A percentile compares a stretch with the other conserved stretches of the same genome.
Evolutionary conservation across 2,888 invertebrate genomes (phyloP).

Genomic region (Acrobasis consociella): DNA sequence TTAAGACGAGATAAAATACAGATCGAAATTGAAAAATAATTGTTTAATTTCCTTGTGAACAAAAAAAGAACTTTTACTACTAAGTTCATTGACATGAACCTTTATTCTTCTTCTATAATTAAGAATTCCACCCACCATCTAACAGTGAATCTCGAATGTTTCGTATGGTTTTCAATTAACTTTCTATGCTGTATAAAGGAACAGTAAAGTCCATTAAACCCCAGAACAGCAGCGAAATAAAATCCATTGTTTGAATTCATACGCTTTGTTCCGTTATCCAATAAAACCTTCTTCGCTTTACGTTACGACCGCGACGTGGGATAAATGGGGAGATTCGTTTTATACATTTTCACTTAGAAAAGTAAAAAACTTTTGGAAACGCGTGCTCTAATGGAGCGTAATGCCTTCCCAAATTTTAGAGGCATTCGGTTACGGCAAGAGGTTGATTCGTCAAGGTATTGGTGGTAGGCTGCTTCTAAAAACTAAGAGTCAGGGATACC

Average conservation of each 20-base stretch:
- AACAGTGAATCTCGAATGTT: slow-evolving; percentile 14
- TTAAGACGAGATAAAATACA: no score
- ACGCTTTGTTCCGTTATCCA: slow-evolving; percentile 21
- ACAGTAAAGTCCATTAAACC: slow-evolving; percentile 14
- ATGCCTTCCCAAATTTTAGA: slow-evolving; percentile 47
- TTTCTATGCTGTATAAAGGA: slow-evolving; percentile 4
- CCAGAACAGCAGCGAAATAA: slow-evolving; percentile 13
- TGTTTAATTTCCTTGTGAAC: no score
- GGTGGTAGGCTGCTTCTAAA: slow-evolving; percentile 44
- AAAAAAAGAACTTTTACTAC: no score
- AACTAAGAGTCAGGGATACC: slow-evolving; percentile 43
- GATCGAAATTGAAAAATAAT: no score
- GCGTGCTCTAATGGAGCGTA: slow-evolving; percentile 48
- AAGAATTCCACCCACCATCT: not conserved
- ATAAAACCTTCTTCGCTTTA: slow-evolving; percentile 15
- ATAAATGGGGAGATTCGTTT: slow-evolving; percentile 2
- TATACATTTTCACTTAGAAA: slow-evolving; percentile 16
- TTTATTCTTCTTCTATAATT: not conserved
- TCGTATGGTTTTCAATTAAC: slow-evolving; percentile 20
- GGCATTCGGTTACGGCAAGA: slow-evolving; percentile 57
- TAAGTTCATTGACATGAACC: no score
- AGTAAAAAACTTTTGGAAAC: slow-evolving; percentile 24
- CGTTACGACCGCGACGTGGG: slow-evolving; percentile 12
- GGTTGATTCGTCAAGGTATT: slow-evolving; percentile 64
- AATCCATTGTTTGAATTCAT: slow-evolving; percentile 18